A percentile compares a stretch with the other conserved stretches of the same genome.
Evolutionary conservation across 2,113 vertebrate genomes (phyloP).

Genomic region (Propithecus coquereli): DNA sequence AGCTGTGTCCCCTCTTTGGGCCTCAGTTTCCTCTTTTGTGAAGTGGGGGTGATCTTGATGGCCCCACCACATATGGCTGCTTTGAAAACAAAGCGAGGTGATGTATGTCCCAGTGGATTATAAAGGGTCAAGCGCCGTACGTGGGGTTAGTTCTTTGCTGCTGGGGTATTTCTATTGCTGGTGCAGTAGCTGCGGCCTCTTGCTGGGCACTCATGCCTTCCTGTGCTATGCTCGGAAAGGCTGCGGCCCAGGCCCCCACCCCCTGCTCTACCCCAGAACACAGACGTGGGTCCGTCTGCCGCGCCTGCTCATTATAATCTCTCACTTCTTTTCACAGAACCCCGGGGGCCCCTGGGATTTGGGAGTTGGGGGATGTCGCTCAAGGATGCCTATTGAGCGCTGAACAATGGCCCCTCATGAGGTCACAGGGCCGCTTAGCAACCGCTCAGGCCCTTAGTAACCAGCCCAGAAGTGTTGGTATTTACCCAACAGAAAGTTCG

Average conservation of each 20-base stretch:
- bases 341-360: slow-evolving; percentile 46
- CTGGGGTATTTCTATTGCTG: not conserved
- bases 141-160: not conserved
- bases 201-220: not conserved
- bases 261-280: not conserved
- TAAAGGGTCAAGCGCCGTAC: not conserved
- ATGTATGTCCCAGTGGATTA: not conserved
- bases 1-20: not conserved
- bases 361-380: slow-evolving; percentile 58
- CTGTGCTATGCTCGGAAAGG: not conserved
- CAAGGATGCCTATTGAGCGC: slow-evolving; percentile 53
- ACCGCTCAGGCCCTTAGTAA: slow-evolving; percentile 66
- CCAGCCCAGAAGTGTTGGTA: slow-evolving; percentile 48
- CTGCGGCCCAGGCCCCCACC: not conserved
- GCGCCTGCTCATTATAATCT: slow-evolving; percentile 16
- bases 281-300: not conserved
- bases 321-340: slow-evolving; percentile 44
- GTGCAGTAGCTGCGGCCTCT: not conserved
- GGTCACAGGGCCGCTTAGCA: slow-evolving; percentile 68
- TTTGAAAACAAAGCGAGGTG: not conserved
- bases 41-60: not conserved
- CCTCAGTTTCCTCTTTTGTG: not conserved
- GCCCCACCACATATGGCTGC: not conserved
- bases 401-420: slow-evolving; percentile 69
- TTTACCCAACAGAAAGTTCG: slow-evolving; percentile 62